phyloP scores from a whole-genome alignment of 2,797 vertebrate genomes.

The Tympanoctomys barrerae region DNA sequence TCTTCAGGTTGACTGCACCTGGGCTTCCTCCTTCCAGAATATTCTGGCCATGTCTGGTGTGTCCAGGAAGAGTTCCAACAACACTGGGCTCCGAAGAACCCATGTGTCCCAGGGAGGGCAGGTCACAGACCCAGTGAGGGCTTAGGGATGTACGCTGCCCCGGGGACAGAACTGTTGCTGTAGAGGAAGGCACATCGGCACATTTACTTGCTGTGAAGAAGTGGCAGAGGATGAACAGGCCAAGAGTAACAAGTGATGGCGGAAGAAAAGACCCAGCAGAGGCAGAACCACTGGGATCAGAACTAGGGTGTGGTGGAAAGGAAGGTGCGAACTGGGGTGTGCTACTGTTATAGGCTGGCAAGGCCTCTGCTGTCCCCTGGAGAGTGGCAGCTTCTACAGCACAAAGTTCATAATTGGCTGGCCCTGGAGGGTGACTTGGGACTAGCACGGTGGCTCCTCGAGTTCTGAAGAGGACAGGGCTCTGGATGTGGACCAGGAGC shows the following conservation, averaged over 20 bases:
- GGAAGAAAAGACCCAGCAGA: neutral
- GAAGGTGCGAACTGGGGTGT: neutral
- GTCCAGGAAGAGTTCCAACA: neutral
- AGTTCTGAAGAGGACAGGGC: neutral
- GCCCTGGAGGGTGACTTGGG: neutral
- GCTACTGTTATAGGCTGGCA: neutral
- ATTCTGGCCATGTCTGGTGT: neutral
- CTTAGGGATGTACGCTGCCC: neutral
- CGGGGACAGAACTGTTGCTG: neutral
- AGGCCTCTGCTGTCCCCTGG: neutral
- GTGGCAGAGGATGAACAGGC: neutral
- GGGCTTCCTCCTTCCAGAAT: conserved; percentile 21
- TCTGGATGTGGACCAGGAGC: neutral
- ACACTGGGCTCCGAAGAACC: neutral
- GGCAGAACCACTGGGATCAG: neutral
- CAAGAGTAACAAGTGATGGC: neutral
- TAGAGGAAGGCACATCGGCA: neutral
- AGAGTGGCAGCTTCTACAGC: neutral
- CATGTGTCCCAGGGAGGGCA: neutral
- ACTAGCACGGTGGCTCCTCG: neutral
- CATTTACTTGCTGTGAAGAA: neutral
- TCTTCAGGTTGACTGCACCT: neutral
- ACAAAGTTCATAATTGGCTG: neutral
- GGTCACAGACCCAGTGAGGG: neutral
- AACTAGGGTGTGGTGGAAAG: neutral